These are phyloP conservation scores for Ciconia nigra DNA, from an alignment of 2,797 vertebrate genomes.

Conservation along the genomic window DNA sequence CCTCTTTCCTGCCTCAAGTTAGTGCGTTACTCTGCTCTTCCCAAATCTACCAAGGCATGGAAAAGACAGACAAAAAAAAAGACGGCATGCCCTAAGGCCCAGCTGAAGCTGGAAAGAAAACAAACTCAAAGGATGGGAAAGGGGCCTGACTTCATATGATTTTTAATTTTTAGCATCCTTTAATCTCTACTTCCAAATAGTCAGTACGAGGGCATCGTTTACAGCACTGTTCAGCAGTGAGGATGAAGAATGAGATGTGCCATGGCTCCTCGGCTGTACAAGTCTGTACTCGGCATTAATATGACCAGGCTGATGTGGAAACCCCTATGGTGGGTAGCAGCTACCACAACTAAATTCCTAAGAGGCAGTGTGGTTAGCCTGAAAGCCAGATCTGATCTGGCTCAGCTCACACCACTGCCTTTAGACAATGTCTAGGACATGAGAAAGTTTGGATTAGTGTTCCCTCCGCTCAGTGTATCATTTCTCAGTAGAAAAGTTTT, in stretches of 20 bases:
- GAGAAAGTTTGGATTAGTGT: background rate
- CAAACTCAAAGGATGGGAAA: background rate
- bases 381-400: conserved; percentile 20
- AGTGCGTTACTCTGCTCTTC: rapidly evolving
- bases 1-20: background rate
- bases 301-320: background rate
- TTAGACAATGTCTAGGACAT: background rate
- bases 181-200: background rate
- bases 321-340: background rate
- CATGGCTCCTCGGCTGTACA: background rate
- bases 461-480: background rate
- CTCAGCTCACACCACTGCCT: background rate
- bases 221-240: background rate
- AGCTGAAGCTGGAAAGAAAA: background rate
- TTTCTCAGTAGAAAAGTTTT: background rate
- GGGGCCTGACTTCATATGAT: background rate
- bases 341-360: background rate
- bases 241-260: background rate
- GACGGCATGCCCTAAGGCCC: background rate
- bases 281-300: background rate
- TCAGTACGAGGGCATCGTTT: rapidly evolving
- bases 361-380: background rate
- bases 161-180: background rate
- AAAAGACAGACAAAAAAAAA: background rate
- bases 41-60: background rate